Conservation (phyloP, 2,888 invertebrate species). For the Sminthurinus aureus region DNA sequence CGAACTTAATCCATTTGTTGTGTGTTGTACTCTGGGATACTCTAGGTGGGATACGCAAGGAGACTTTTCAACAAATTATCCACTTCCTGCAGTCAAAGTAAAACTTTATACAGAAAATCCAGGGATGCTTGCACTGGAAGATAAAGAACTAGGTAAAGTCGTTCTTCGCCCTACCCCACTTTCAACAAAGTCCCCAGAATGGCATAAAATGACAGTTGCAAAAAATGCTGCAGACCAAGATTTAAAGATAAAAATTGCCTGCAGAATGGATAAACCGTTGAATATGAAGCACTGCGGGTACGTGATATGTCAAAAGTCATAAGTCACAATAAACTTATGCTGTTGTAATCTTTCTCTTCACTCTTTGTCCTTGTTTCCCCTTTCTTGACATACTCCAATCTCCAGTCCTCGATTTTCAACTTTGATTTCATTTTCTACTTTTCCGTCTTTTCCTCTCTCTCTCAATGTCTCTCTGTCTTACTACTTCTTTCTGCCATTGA, state of each 20-base stretch:
- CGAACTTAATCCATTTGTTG: not conserved
- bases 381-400: not conserved
- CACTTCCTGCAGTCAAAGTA: constrained; percentile 95
- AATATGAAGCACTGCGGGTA: constrained; percentile 99
- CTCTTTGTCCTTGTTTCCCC: not conserved
- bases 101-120: constrained; percentile 98
- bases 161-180: constrained; percentile 85
- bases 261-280: constrained; percentile 97
- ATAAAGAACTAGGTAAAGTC: constrained; percentile 96
- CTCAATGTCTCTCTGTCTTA: not conserved
- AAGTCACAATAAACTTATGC: too few relatives aligned
- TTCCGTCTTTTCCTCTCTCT: not conserved
- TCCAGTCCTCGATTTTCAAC: not conserved
- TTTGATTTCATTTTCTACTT: too few relatives aligned
- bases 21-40: constrained; percentile 42
- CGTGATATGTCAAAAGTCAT: constrained; percentile 59
- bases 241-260: constrained; percentile 94
- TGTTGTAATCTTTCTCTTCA: constrained; percentile 1
- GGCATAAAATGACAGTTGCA: constrained; percentile 96
- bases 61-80: constrained; percentile 97
- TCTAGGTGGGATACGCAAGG: constrained; percentile 99
- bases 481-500: not conserved
- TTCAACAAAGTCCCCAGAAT: constrained; percentile 91
- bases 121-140: constrained; percentile 96
- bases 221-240: constrained; percentile 96